Conservation (phyloP, 1,140 invertebrate species). For the Drosophila orena region DNA sequence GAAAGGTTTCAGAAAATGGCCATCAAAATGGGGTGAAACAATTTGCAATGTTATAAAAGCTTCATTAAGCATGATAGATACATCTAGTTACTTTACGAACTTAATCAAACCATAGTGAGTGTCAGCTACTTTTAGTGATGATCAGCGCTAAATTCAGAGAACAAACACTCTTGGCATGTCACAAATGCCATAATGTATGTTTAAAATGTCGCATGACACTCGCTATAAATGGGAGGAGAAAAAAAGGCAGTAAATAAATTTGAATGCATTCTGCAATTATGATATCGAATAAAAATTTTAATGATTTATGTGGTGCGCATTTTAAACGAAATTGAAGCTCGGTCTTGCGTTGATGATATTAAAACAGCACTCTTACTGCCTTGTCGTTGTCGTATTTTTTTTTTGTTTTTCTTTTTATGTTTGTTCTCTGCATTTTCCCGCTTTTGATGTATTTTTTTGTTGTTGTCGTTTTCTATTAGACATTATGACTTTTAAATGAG, state of each 20-base stretch:
- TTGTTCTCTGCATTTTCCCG: constrained; percentile 1
- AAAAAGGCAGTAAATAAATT: constrained; percentile 24
- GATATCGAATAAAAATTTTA: constrained; percentile 68
- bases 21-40: not conserved
- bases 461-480: constrained; percentile 47
- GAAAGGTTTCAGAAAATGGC: not conserved
- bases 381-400: too few species aligned
- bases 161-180: constrained; percentile 9
- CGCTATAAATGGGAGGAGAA: constrained; percentile 1
- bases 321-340: constrained; percentile 15
- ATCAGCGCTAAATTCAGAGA: not conserved
- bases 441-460: constrained; percentile 11
- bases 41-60: not conserved
- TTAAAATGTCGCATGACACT: constrained; percentile 42
- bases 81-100: not conserved
- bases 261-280: constrained; percentile 61
- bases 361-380: constrained; percentile 11
- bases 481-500: constrained; percentile 77
- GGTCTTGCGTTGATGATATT: constrained; percentile 8
- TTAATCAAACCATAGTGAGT: not conserved
- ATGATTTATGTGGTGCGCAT: constrained; percentile 65
- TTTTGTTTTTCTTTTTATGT: not conserved
- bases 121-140: not conserved
- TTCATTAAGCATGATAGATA: too few species aligned
- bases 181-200: constrained; percentile 33